Conservation (phyloP, 2,113 vertebrate genomes). For the Stigmatopora nigra region DNA sequence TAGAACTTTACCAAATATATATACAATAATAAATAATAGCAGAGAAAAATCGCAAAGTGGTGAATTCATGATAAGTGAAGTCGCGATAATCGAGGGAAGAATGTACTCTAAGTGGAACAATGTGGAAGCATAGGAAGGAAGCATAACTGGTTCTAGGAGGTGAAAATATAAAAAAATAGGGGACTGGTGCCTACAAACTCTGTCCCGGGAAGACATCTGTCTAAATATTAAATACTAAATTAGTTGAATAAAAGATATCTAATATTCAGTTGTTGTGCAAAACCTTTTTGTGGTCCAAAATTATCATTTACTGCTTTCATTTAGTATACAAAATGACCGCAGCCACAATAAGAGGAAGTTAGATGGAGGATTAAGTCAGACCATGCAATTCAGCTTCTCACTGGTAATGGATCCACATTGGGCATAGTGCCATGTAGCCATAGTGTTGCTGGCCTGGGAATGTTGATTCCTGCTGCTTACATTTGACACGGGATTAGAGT, state of each 20-base stretch:
- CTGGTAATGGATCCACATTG: slow-evolving; percentile 36
- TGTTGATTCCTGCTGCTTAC: slow-evolving; percentile 18
- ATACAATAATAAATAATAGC: no score
- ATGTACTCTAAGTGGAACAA: no score
- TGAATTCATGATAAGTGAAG: no score
- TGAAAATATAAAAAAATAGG: not conserved
- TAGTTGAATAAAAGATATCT: not conserved
- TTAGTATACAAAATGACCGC: not conserved
- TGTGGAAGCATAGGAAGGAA: no score
- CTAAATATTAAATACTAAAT: not conserved
- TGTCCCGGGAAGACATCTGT: not conserved
- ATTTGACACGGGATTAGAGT: slow-evolving; percentile 36
- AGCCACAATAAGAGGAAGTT: slow-evolving; percentile 16
- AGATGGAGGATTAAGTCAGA: slow-evolving; percentile 39
- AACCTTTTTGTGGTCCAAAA: not conserved
- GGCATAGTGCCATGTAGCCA: slow-evolving; percentile 32
- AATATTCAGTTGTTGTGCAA: not conserved
- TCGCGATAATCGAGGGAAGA: no score
- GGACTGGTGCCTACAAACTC: not conserved
- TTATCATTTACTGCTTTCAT: not conserved
- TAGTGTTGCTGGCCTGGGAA: slow-evolving; percentile 20
- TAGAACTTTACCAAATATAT: no score
- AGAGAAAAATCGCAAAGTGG: no score
- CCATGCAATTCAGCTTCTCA: slow-evolving; percentile 18
- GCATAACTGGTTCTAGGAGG: not conserved